Conservation (phyloP, 2,113 vertebrate genomes). For the Eudyptes chrysolophus region DNA sequence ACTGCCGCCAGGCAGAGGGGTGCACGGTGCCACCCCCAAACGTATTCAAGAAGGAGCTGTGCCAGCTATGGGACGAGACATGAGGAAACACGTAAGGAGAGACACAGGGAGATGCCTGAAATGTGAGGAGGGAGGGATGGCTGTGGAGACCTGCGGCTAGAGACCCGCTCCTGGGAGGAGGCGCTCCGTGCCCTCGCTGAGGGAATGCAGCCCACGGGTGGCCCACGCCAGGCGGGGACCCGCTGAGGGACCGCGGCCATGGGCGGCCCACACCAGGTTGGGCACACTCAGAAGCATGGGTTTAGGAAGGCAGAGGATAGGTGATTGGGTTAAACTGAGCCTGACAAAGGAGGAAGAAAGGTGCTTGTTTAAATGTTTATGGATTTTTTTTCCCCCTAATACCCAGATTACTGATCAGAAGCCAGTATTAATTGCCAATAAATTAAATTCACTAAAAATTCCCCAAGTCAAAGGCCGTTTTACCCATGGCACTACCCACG, state of each 20-base stretch:
- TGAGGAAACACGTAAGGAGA: fast-evolving
- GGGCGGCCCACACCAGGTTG: fast-evolving
- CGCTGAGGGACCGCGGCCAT: fast-evolving
- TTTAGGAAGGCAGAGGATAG: background rate
- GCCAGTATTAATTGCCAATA: background rate
- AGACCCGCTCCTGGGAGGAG: too few relatives aligned
- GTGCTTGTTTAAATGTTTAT: background rate
- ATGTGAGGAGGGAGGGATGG: fast-evolving
- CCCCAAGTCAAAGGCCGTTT: background rate
- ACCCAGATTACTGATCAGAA: background rate
- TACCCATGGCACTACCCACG: background rate
- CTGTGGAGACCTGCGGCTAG: background rate
- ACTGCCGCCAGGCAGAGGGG: fast-evolving
- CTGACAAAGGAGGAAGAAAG: background rate
- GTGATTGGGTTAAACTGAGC: background rate
- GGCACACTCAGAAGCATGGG: too few relatives aligned
- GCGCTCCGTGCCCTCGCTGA: fast-evolving
- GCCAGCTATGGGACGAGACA: fast-evolving
- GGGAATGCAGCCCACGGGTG: fast-evolving
- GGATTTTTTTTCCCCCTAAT: fast-evolving
- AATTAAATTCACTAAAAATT: background rate
- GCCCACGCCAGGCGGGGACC: fast-evolving
- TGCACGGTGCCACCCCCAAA: fast-evolving
- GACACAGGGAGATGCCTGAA: fast-evolving
- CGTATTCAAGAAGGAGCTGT: fast-evolving